These are phyloP conservation scores for Hypomesus transpacificus DNA, from an alignment of 2,113 vertebrate species.

Conservation along the genomic window DNA sequence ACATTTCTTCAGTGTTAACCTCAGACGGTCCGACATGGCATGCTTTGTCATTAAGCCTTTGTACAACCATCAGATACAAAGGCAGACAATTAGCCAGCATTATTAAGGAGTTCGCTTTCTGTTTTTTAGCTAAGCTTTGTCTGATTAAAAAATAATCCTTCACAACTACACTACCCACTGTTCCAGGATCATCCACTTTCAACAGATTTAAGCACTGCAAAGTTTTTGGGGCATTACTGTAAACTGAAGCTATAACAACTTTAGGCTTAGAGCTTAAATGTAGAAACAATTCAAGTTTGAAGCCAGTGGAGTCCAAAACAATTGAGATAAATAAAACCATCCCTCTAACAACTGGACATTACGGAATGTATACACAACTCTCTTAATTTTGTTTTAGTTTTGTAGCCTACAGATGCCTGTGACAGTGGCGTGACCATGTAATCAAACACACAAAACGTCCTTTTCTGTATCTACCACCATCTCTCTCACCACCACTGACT, in stretches of 20 bases:
- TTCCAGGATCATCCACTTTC: background rate
- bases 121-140: slow-evolving; percentile 39
- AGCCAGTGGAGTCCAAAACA: too few species aligned
- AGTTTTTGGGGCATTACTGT: background rate
- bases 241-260: too few species aligned
- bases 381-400: too few species aligned
- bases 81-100: slow-evolving; percentile 58
- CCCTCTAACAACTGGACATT: too few species aligned
- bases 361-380: too few species aligned
- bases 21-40: slow-evolving; percentile 47
- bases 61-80: slow-evolving; percentile 50
- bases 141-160: slow-evolving; percentile 49
- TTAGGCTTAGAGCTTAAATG: too few species aligned
- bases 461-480: too few species aligned
- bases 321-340: too few species aligned
- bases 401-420: too few species aligned
- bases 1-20: slow-evolving; percentile 42
- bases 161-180: background rate
- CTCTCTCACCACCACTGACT: background rate
- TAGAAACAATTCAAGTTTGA: too few species aligned
- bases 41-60: slow-evolving; percentile 39
- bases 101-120: slow-evolving; percentile 43
- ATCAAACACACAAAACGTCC: too few species aligned
- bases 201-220: background rate
- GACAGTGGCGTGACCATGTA: too few species aligned